Percentiles rank a stretch among this genome's conserved stretches.
Evolutionary conservation across 2,888 invertebrate species (phyloP).

Genomic region (Pogonocherus hispidulus): DNA sequence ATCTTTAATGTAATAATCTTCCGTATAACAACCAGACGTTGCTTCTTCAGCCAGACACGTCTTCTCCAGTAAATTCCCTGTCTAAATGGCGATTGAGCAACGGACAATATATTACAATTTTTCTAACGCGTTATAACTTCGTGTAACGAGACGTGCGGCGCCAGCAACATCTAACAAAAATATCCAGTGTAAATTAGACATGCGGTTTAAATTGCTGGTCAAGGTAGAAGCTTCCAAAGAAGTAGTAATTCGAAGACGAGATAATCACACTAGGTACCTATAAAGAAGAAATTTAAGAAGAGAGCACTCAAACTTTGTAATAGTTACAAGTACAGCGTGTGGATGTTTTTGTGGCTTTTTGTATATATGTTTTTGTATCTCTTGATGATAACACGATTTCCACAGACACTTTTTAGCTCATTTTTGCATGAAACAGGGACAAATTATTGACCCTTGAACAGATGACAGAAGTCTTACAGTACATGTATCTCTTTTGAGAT

Average conservation of each 20-base stretch:
- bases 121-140: slow-evolving; percentile 21
- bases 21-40: background rate
- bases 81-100: slow-evolving; percentile 16
- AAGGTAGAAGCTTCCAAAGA: slow-evolving; percentile 23
- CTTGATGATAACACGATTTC: too few relatives aligned
- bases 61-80: background rate
- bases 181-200: slow-evolving; percentile 28
- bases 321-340: too few relatives aligned
- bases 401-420: too few relatives aligned
- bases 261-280: too few relatives aligned
- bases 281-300: too few relatives aligned
- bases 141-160: slow-evolving; percentile 23
- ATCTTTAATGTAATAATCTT: background rate
- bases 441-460: too few relatives aligned
- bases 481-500: too few relatives aligned
- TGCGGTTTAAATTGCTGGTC: slow-evolving; percentile 16
- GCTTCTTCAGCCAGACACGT: background rate
- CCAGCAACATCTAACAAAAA: slow-evolving; percentile 23
- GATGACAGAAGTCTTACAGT: too few relatives aligned
- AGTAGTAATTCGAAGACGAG: background rate
- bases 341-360: too few relatives aligned
- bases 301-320: too few relatives aligned
- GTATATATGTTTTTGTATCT: too few relatives aligned
- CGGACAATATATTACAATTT: slow-evolving; percentile 21
- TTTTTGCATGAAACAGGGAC: too few relatives aligned